phyloP scores from a whole-genome alignment of 2,888 invertebrate species.

The Limnephilus rhombicus region DNA sequence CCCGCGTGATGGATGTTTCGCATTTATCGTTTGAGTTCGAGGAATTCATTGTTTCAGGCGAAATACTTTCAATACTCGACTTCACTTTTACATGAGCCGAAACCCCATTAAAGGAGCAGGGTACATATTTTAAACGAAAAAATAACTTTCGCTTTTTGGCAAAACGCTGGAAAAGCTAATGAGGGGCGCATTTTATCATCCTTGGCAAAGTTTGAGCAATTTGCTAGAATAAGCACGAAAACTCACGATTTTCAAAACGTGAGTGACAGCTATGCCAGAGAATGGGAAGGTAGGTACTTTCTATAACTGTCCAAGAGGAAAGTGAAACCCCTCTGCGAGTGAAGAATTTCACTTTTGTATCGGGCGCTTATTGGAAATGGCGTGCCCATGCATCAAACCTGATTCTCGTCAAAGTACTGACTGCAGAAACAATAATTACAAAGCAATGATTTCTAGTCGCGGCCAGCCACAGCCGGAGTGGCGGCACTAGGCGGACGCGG shows the following conservation, averaged over 20 bases:
- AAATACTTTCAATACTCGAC: neutral
- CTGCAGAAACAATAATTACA: slow-evolving; percentile 32
- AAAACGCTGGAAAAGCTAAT: neutral
- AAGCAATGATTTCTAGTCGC: slow-evolving; percentile 8
- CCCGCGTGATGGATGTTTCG: slow-evolving; percentile 30
- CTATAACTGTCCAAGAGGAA: slow-evolving; percentile 21
- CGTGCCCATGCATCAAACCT: slow-evolving; percentile 38
- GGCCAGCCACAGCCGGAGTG: neutral
- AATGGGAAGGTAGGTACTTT: slow-evolving; percentile 26
- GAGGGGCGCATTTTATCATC: neutral
- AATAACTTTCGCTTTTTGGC: neutral
- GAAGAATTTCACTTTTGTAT: slow-evolving; percentile 43
- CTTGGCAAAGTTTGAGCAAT: neutral
- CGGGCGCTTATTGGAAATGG: slow-evolving; percentile 13
- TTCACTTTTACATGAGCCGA: neutral
- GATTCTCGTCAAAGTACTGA: slow-evolving; percentile 40
- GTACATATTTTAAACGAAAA: neutral
- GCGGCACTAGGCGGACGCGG: neutral
- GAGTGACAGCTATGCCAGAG: slow-evolving; percentile 23
- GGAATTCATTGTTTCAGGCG: slow-evolving; percentile 22
- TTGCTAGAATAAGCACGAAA: neutral
- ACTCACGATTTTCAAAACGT: slow-evolving; percentile 30
- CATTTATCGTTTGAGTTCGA: neutral
- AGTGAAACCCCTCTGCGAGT: slow-evolving; percentile 28
- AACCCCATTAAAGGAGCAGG: neutral